Evolutionary conservation across 1,140 invertebrate species (phyloP).

Genomic region (Bombus waltoni): DNA sequence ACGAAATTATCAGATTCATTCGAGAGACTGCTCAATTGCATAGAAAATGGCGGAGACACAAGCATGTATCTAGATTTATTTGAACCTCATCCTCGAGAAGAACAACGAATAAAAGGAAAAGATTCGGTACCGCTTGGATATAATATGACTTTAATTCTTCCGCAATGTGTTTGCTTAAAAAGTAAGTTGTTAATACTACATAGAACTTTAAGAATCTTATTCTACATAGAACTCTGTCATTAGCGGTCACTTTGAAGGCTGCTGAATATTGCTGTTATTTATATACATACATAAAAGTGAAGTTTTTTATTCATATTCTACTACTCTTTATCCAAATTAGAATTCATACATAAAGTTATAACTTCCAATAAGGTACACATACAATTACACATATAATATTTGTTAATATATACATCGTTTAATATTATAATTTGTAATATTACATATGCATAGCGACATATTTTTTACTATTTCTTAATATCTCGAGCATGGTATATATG

Average conservation of each 20-base stretch:
- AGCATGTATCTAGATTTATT: neutral
- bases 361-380: neutral
- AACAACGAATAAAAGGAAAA: conserved; percentile 7
- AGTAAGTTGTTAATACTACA: neutral
- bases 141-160: conserved; percentile 4
- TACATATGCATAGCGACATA: too few species aligned
- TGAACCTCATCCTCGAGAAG: conserved; percentile 4
- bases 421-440: too few species aligned
- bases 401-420: too few species aligned
- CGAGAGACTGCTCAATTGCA: neutral
- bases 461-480: neutral
- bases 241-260: neutral
- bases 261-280: neutral
- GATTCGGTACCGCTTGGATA: neutral
- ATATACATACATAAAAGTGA: neutral
- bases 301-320: neutral
- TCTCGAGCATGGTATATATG: neutral
- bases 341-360: neutral
- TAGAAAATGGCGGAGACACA: too few species aligned
- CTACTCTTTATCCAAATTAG: neutral
- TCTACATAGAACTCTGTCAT: neutral
- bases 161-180: conserved; percentile 18
- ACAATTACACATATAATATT: neutral
- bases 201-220: neutral
- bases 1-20: neutral